Evolutionary conservation across 2,888 invertebrate species (phyloP), one percentile per base, ranked within the genome.

Genomic region (Atherix ibis): DNA sequence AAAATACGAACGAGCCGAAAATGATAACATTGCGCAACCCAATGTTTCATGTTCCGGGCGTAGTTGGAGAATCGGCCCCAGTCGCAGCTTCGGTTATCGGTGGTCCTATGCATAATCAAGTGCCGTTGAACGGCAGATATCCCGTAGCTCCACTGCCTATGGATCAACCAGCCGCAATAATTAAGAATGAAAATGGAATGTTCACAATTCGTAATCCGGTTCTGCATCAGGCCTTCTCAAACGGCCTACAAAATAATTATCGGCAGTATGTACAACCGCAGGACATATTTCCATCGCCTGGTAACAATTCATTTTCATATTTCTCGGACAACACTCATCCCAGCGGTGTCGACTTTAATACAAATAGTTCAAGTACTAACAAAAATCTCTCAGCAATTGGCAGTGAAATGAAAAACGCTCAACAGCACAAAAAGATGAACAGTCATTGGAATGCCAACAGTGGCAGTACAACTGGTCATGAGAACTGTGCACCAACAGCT

Each of bases 11-110:
- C 2, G 62, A 63, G 0, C 64, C 71, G 36, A 73, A 74, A 43
- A 81, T 81, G 70, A 77, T 82, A 31, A 82, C 82, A 0, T 65
- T 82, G 4, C 68, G 80, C 13, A 82, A 82, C 58, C 82, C 82
- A 1, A 77, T 82, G 63, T 82, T 82, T 10, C 51, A 58, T 31
- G 64, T 12, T 54, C 66, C 65, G 0, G 65, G 65, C 9, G n/a
- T n/a, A n/a, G n/a, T 17, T 18, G 26, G 19, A 17, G 19, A 19
- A 6, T 13, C n/a, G 8, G 4, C 18, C 4, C 30, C 18, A 0
- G 66, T 66, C n/a, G 65, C 66, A 0, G 66, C 66, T 0, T 64
- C 66, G 0, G n/a, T n/a, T n/a, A n/a, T n/a, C n/a, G n/a, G n/a
- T n/a, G n/a, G n/a, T n/a, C n/a, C n/a, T n/a, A n/a, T n/a, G n/a